Conservation (phyloP, 2,888 invertebrate species). For the Phalera bucephala region DNA sequence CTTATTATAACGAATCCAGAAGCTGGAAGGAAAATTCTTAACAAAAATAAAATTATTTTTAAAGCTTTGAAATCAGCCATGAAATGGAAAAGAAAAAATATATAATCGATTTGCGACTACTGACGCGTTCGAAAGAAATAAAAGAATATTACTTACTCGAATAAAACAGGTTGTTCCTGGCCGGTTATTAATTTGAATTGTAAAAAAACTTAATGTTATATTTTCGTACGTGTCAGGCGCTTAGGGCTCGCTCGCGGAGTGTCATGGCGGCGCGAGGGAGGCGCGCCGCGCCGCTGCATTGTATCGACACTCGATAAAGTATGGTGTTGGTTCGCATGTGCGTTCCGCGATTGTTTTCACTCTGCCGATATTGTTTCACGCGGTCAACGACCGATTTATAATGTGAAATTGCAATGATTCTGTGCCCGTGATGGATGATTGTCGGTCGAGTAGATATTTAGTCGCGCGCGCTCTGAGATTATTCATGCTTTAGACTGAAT, state of each 20-base stretch:
- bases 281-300: slow-evolving; percentile 15
- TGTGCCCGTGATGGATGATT: slow-evolving; percentile 3
- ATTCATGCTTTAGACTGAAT: too few relatives aligned
- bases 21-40: too few relatives aligned
- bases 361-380: slow-evolving; percentile 11
- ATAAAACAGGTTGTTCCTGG: slow-evolving; percentile 14
- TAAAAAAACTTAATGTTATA: slow-evolving; percentile 30
- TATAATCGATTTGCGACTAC: too few relatives aligned
- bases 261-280: slow-evolving; percentile 45
- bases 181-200: slow-evolving; percentile 19
- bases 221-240: slow-evolving; percentile 42
- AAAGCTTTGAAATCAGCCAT: too few relatives aligned
- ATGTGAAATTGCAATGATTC: slow-evolving; percentile 9
- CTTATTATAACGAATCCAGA: too few relatives aligned
- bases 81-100: too few relatives aligned
- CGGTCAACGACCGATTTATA: slow-evolving; percentile 18
- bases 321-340: slow-evolving; percentile 15
- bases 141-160: slow-evolving; percentile 23
- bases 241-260: slow-evolving; percentile 42
- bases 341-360: slow-evolving; percentile 18
- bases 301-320: slow-evolving; percentile 29
- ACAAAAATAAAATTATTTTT: too few relatives aligned
- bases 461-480: too few relatives aligned
- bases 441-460: neutral
- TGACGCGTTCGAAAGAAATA: neutral